These are phyloP conservation scores for Zelostemma sp. DNA, from an alignment of 1,140 invertebrate species.

Conservation along the genomic window DNA sequence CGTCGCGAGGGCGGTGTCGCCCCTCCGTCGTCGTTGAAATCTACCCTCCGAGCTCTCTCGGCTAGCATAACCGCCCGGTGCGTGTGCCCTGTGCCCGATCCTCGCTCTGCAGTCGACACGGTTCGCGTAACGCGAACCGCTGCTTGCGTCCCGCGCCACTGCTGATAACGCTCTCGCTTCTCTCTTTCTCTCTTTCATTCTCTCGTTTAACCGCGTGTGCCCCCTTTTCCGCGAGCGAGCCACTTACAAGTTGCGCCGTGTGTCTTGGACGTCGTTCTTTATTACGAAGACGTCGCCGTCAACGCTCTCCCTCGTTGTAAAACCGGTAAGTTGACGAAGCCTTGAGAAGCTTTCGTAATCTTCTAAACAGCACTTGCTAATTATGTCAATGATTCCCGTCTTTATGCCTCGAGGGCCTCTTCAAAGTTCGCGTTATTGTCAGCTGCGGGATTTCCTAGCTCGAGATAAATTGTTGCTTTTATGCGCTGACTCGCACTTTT, in stretches of 20 bases:
- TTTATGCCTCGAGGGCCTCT: not conserved
- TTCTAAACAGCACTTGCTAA: not conserved
- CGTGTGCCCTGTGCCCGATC: constrained; percentile 17
- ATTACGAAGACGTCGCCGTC: not conserved
- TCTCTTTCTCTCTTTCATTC: not conserved
- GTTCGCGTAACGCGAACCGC: constrained; percentile 28
- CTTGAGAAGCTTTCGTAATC: not conserved
- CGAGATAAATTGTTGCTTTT: too few relatives aligned
- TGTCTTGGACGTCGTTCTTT: not conserved
- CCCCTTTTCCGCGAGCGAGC: not conserved
- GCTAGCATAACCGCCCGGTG: constrained; percentile 27
- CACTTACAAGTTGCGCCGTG: not conserved
- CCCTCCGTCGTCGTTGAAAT: constrained; percentile 36
- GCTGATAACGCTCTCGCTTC: constrained; percentile 3
- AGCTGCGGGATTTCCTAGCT: too few relatives aligned
- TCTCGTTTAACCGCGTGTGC: constrained; percentile 20
- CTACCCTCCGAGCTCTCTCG: constrained; percentile 27
- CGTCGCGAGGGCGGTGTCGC: constrained; percentile 60
- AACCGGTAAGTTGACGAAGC: constrained; percentile 8
- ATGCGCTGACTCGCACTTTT: too few relatives aligned
- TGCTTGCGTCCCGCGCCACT: not conserved
- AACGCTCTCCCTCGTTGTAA: not conserved
- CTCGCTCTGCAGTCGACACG: constrained; percentile 36
- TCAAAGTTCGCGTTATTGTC: not conserved
- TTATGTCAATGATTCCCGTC: not conserved